Percentiles rank a stretch among this genome's conserved stretches.
Conservation (phyloP, 1,140 invertebrate species). For the Cryptotermes secundus region DNA sequence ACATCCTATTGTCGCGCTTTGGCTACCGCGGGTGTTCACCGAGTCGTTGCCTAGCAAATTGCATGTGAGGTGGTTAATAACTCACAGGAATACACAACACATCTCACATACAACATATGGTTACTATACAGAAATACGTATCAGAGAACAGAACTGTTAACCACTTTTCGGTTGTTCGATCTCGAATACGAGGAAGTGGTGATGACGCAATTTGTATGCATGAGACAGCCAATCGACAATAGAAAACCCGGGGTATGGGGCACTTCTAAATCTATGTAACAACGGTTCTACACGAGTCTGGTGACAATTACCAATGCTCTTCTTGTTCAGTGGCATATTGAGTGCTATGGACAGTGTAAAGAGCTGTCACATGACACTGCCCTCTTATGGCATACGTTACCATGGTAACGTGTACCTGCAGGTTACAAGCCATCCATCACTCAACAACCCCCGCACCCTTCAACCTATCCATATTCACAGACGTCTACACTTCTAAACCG, state of each 20-base stretch:
- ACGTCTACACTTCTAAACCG: not conserved
- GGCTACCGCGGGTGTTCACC: too few relatives aligned
- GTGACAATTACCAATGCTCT: not conserved
- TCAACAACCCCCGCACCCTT: not conserved
- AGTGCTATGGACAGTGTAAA: not conserved
- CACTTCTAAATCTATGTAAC: not conserved
- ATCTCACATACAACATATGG: too few relatives aligned
- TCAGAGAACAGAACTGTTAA: too few relatives aligned
- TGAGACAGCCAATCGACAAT: too few relatives aligned
- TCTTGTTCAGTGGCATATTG: not conserved
- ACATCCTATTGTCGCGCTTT: too few relatives aligned
- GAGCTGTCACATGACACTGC: not conserved
- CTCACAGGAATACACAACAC: too few relatives aligned
- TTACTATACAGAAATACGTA: too few relatives aligned
- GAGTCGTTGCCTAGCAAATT: too few relatives aligned
- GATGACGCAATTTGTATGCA: too few relatives aligned
- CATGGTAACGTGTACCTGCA: not conserved
- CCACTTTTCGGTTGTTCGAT: too few relatives aligned
- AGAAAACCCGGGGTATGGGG: not conserved
- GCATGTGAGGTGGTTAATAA: too few relatives aligned
- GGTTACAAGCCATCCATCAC: constrained; percentile 3
- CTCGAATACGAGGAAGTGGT: too few relatives aligned
- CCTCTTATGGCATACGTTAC: not conserved
- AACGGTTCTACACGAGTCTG: not conserved
- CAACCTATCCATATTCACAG: not conserved